Evolutionary conservation across 2,797 vertebrate genomes (phyloP), one percentile per base, ranked within the genome.

Genomic region (Labroides dimidiatus): DNA sequence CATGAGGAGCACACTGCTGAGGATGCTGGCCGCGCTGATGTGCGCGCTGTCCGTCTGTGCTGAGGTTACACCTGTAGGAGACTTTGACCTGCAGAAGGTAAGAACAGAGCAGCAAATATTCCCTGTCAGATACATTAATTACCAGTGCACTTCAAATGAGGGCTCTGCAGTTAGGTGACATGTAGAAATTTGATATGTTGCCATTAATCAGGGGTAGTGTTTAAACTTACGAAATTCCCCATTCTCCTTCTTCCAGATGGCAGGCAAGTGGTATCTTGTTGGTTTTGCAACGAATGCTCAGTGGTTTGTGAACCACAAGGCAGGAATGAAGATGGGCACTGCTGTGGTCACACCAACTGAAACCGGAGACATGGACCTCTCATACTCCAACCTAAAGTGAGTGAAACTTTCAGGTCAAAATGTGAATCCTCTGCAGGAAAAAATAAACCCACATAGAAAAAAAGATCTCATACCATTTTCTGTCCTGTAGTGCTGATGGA

Each of bases 11-110:
- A 42, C 52, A 0, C 36, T 88, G 58, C 80, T 95, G 71, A 69
- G 87, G 72, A 67, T 92, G 84, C 81, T 92, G 78, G 85, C 91
- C 44, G 77, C 86, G 49, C 86, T 97, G 66, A 84, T 94, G n/a
- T 94, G 93, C 19, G 54, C 69, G 2, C 79, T 93, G 67, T 86
- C 49, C 0, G 91, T 72, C 0, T 86, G 82, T 30, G 84, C 88
- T 1, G 66, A 83, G 0, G 17, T 94, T 6, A 17, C 77, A 0
- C 86, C 94, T 4, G 93, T 95, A n/a, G 51, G 80, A 1, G 87
- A 95, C 91, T 98, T 98, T 77, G 87, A 93, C 73, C 84, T 95
- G 85, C 85, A 94, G 36, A 93, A 93, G 95, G 97, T 99, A 92
- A 94, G 72, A 62, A 9, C 42, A 66, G 8, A 58, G n/a, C 23